phyloP scores from a whole-genome alignment of 2,113 vertebrate species.

The Protomyctophum bolini region DNA sequence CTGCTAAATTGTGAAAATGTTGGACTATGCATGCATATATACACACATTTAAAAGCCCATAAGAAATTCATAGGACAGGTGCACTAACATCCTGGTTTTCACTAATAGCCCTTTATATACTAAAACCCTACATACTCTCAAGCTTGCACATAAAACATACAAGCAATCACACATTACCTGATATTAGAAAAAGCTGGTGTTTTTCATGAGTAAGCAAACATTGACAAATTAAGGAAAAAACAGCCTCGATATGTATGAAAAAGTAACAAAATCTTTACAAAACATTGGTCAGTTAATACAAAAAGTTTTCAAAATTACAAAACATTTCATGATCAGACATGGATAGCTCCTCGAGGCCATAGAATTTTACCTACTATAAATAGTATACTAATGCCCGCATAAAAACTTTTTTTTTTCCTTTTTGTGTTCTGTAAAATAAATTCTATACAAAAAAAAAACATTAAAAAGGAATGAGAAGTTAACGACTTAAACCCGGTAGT shows the following conservation, averaged over 20 bases:
- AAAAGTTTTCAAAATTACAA: slow-evolving; percentile 45
- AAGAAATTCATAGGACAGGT: slow-evolving; percentile 30
- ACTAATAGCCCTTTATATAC: slow-evolving; percentile 36
- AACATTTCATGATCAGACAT: slow-evolving; percentile 23
- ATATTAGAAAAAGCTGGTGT: slow-evolving; percentile 62
- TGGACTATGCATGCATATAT: slow-evolving; percentile 31
- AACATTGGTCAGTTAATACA: slow-evolving; percentile 50
- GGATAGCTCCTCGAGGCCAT: slow-evolving; percentile 38
- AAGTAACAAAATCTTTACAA: slow-evolving; percentile 67
- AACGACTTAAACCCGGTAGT: background rate
- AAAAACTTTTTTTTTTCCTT: slow-evolving; percentile 36
- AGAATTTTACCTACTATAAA: slow-evolving; percentile 73
- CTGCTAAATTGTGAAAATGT: slow-evolving; percentile 40
- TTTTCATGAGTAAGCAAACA: slow-evolving; percentile 50
- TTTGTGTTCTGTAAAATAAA: slow-evolving; percentile 59
- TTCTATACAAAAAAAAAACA: slow-evolving; percentile 66
- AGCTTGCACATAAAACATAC: slow-evolving; percentile 24
- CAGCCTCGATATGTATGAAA: slow-evolving; percentile 63
- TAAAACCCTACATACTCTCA: slow-evolving; percentile 32
- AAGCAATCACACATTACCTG: slow-evolving; percentile 46
- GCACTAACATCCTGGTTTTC: slow-evolving; percentile 46
- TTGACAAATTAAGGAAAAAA: slow-evolving; percentile 47
- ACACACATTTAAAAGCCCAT: slow-evolving; percentile 48
- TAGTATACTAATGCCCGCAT: slow-evolving; percentile 77
- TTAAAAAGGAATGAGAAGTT: slow-evolving; percentile 39